Evolutionary conservation across 2,797 vertebrate genomes (phyloP), one percentile per base, ranked within the genome.

Genomic region (Rhadinocentrus ornatus): DNA sequence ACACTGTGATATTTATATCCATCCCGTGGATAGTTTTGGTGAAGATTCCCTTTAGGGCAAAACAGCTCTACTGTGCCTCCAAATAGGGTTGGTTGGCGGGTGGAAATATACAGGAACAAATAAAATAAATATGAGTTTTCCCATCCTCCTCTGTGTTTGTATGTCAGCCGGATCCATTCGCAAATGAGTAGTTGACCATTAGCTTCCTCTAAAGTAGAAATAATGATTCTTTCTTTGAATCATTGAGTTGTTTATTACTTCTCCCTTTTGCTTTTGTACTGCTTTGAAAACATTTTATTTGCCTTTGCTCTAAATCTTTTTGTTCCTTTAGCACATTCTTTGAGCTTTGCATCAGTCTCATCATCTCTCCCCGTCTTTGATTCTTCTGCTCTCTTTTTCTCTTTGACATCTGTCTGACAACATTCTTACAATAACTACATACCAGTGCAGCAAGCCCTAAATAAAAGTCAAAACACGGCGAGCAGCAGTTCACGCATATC

Each of bases 401-500:
- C 73, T 69, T 60, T 77, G 53, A 66, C 75, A 70, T 73, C 79
- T 72, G 73, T 80, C n/a, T n/a, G n/a, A n/a, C 86, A 83, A 90
- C 75, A 86, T 73, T 64, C 78, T 52, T 65, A 76, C 35, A 22
- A 15, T 39, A 78, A 73, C 56, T 60, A 16, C 77, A 62, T 24
- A 29, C 68, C 1, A 16, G 44, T 75, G 71, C 69, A 26, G 58
- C 39, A 1, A 59, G 37, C 31, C 54, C 65, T 82, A 76, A 88
- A 80, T 84, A 80, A 88, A 71, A 62, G 77, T 63, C 20, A 55
- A 73, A 22, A 71, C 56, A 24, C 63, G 66, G 69, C 71, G 41
- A 81, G 75, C 71, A 85, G 77, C 79, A 80, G 77, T 76, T 85
- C 81, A 72, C 81, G 78, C 83, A 81, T 81, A 74, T 75, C 71